phyloP scores from a whole-genome alignment of 2,113 vertebrate genomes.

The Aspiorhynchus laticeps region DNA sequence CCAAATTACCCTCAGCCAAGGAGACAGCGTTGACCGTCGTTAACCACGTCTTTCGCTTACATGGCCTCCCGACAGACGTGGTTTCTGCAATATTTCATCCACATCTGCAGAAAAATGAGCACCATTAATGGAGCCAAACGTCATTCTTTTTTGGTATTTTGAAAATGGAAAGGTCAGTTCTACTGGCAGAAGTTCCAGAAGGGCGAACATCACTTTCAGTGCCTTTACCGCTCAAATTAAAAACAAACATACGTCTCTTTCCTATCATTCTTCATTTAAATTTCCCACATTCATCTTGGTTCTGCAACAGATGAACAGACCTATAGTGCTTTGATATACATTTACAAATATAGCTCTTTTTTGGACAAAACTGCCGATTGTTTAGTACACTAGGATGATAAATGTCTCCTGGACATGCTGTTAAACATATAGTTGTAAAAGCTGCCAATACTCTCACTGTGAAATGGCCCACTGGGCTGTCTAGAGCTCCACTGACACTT shows the following conservation, averaged over 20 bases:
- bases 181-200: background rate
- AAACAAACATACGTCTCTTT: background rate
- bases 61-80: no score
- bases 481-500: constrained; percentile 65
- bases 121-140: background rate
- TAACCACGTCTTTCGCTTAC: no score
- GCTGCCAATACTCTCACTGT: constrained; percentile 63
- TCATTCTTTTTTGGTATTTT: background rate
- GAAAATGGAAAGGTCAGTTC: background rate
- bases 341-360: constrained; percentile 60
- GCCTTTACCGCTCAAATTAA: background rate
- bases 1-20: no score
- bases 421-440: constrained; percentile 67
- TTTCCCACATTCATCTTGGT: background rate
- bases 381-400: constrained; percentile 70
- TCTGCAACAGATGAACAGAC: constrained; percentile 61
- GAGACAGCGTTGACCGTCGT: no score
- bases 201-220: background rate
- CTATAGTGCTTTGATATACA: constrained; percentile 22
- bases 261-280: background rate
- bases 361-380: constrained; percentile 67
- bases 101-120: background rate
- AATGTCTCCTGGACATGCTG: constrained; percentile 68
- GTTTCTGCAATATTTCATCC: background rate
- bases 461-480: constrained; percentile 56